Evolutionary conservation across 2,888 invertebrate species (phyloP), one percentile per base, ranked within the genome.

Genomic region (Nomada flava): DNA sequence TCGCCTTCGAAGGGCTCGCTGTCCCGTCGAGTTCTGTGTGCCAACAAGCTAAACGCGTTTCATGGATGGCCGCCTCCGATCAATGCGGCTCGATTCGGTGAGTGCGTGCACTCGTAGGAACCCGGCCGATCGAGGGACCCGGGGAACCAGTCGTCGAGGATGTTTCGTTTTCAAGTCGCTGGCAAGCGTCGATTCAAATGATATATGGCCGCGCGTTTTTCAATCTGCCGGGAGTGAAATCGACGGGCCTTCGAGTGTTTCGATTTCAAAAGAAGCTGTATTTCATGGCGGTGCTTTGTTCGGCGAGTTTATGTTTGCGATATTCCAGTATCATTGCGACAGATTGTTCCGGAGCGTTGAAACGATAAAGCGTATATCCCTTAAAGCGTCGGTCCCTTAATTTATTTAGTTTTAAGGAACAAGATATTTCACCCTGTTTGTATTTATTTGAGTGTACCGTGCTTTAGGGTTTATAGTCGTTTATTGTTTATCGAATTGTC

Each of bases 1-100:
- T 72, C 52, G 62, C 68, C 70, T 36, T 23, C 69, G 78, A 70
- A 83, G 90, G 86, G 86, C 88, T 86, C 83, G 87, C 86, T 82
- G 88, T 89, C 92, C 91, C 91, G 91, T 91, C 89, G 92, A 83
- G 93, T 89, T 90, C 86, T 92, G 93, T 93, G 90, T 93, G 91
- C 92, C 93, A 93, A 93, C 93, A 93, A 92, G 92, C 91, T 93
- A 93, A 93, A 93, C 90, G 90, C 89, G 93, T 93, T 93, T 93
- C 93, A 93, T 92, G 91, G 93, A 91, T 92, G 92, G 91, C 90
- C 93, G 93, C 93, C 92, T 92, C 76, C 79, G 73, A 77, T 92
- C 90, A 93, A 93, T 93, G 91, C 91, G 83, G 67, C 68, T 64
- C 82, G 86, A 83, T 86, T 85, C 82, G 72, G 52, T 71, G 79